Base-by-base conservation (phyloP, 2,113 vertebrate genomes). In the Cyanoramphus novaezelandiae region DNA sequence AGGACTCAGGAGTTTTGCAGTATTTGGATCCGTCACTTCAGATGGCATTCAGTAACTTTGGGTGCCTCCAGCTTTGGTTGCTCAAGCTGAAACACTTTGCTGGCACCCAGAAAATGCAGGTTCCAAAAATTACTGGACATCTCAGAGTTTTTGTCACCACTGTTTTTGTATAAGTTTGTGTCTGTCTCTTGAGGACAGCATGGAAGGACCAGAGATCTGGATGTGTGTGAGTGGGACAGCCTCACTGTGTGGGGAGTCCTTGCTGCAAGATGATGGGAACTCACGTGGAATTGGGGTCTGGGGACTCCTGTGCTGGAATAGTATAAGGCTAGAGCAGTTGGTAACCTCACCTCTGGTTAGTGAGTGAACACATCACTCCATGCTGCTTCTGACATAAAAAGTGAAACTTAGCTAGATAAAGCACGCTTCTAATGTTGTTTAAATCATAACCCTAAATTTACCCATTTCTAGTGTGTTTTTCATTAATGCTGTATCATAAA, bases 251-350 rank as follows among this genome's bases (percentile, higher is more conserved):
- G 2, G 9, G 31, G 24, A n/a, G 11, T 7, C 13, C 37, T 74
- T 0, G 0, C 46, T 41, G 50, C 31, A 11, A 78, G 52, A 24
- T 0, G 0, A 8, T 0, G 1, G 39, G 43, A 13, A 57, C 29
- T 14, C 1, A 0, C 0, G 4, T 0, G 0, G 31, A 11, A 4
- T 1, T 1, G 1, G 23, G 24, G 7, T 71, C 33, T 70, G 46
- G 53, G 28, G 18, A 25, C 20, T 43, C 14, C 55, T 35, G 17
- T 68, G 8, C 27, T 72, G 60, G 43, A 60, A 57, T 19, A 65
- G 10, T 19, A 6, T 29, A 28, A 47, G 24, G 29, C 5, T 23
- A 64, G n/a, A n/a, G 9, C 13, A 15, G 13, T 27, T 60, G 15
- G 71, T 35, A 62, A 62, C 28, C 6, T 68, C 53, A 39, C 2